phyloP scores from a whole-genome alignment of 2,888 invertebrate genomes.

The Troides oblongomaculatus region DNA sequence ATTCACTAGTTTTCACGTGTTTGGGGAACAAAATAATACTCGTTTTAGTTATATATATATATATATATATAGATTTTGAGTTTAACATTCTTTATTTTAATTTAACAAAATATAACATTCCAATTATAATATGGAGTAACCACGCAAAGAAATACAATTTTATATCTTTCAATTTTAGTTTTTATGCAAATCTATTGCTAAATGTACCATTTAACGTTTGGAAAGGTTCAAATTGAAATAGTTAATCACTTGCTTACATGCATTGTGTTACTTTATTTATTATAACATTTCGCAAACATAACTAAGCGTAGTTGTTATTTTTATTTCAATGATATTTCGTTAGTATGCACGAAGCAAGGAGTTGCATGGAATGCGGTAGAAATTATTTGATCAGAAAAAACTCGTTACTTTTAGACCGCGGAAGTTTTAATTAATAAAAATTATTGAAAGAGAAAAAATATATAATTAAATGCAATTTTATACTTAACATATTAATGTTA shows the following conservation, averaged over 20 bases:
- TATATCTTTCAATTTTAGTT: neutral
- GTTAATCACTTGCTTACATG: conserved; percentile 21
- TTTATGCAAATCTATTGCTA: neutral
- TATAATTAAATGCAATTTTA: neutral
- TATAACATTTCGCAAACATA: conserved; percentile 30
- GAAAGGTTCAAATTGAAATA: conserved; percentile 26
- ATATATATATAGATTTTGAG: no score
- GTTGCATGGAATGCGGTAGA: conserved; percentile 40
- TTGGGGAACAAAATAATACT: no score
- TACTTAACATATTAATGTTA: no score
- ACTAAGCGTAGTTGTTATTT: conserved; percentile 2
- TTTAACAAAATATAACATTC: no score
- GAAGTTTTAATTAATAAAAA: neutral
- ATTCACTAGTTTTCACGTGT: no score
- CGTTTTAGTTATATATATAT: no score
- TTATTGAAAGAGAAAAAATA: neutral
- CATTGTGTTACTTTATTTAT: conserved; percentile 30
- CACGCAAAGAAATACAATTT: no score
- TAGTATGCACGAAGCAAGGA: conserved; percentile 28
- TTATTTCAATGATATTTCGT: neutral
- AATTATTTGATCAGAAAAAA: conserved; percentile 25
- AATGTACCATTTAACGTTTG: conserved; percentile 2
- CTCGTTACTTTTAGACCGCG: neutral
- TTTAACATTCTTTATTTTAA: no score
- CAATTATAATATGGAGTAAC: no score